These are phyloP conservation scores for Sebastes matsubarae DNA, from an alignment of 2,797 vertebrate species.

Conservation along the genomic window DNA sequence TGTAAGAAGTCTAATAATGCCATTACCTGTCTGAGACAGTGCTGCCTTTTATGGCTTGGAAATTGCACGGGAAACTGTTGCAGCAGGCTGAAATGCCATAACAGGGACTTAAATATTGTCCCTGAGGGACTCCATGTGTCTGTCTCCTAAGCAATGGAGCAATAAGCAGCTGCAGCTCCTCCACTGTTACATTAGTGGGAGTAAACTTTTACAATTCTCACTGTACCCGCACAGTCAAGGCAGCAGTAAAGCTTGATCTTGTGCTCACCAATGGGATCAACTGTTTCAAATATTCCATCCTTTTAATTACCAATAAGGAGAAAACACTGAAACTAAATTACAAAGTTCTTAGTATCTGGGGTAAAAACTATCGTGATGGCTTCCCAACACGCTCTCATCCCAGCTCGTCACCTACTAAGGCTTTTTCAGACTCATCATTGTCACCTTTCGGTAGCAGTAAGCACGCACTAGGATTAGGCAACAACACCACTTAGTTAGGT, in stretches of 20 bases:
- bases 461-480: too few relatives aligned
- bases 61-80: slow-evolving; percentile 55
- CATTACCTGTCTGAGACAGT: slow-evolving; percentile 56
- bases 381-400: too few relatives aligned
- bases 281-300: neutral
- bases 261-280: neutral
- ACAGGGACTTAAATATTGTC: slow-evolving; percentile 50
- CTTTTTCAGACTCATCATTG: too few relatives aligned
- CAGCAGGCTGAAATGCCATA: slow-evolving; percentile 58
- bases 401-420: too few relatives aligned
- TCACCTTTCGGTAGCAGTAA: too few relatives aligned
- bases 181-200: slow-evolving; percentile 14
- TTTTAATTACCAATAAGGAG: neutral
- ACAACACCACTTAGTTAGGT: too few relatives aligned
- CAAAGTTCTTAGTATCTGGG: neutral
- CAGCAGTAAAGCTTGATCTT: neutral
- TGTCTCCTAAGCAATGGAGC: slow-evolving; percentile 42
- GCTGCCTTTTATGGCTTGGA: slow-evolving; percentile 47
- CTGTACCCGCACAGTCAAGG: neutral
- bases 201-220: slow-evolving; percentile 22
- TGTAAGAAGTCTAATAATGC: slow-evolving; percentile 47
- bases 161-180: slow-evolving; percentile 32
- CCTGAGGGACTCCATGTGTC: slow-evolving; percentile 44
- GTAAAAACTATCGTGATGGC: neutral
- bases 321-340: neutral